A percentile compares a stretch with the other conserved stretches of the same genome.
Conservation (phyloP, 1,140 invertebrate species). For the Microplitis mediator region DNA sequence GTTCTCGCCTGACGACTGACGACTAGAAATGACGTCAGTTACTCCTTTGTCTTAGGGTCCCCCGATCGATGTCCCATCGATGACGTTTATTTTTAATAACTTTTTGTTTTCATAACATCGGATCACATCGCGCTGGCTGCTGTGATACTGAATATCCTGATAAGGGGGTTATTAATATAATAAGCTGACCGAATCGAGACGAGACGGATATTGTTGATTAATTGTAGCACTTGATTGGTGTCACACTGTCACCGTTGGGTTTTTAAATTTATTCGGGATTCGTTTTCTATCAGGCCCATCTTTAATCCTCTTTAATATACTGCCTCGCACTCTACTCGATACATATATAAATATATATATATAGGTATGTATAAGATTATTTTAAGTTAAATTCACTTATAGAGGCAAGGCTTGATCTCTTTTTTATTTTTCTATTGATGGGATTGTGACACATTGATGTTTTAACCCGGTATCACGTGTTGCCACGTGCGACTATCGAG, state of each 20-base stretch:
- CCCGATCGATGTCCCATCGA: slow-evolving; percentile 10
- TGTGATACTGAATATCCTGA: background rate
- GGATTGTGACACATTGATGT: background rate
- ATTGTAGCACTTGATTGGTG: background rate
- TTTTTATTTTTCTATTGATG: background rate
- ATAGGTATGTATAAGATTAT: no score
- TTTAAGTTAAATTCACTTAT: background rate
- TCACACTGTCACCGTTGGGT: no score
- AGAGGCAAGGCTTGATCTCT: background rate
- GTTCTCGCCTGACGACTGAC: slow-evolving; percentile 8
- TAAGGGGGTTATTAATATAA: background rate
- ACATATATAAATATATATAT: no score
- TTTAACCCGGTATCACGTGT: slow-evolving; percentile 42
- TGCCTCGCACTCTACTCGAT: no score
- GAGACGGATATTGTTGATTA: background rate
- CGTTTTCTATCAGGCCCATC: no score
- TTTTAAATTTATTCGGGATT: no score
- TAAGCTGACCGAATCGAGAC: background rate
- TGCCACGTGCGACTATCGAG: slow-evolving; percentile 51
- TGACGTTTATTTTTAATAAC: background rate
- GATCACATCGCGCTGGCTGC: no score
- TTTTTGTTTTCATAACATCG: no score
- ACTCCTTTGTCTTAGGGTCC: slow-evolving; percentile 4
- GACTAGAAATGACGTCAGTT: background rate
- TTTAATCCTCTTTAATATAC: no score